phyloP scores from a whole-genome alignment of 2,113 vertebrate species.

The Sturnus vulgaris region DNA sequence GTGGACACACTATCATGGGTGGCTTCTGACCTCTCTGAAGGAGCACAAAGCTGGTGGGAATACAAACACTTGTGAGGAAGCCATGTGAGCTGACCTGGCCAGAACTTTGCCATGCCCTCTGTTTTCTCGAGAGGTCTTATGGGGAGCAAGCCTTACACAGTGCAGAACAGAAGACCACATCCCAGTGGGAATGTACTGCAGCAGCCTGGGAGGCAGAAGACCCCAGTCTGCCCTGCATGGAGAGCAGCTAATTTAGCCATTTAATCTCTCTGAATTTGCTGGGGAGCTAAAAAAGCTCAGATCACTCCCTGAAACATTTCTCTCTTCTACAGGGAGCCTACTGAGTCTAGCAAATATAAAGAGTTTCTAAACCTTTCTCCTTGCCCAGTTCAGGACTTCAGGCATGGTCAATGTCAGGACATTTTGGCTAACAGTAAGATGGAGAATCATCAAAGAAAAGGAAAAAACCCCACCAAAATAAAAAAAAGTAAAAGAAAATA shows the following conservation, averaged over 20 bases:
- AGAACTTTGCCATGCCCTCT: not conserved
- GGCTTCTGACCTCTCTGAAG: not conserved
- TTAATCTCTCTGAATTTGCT: not conserved
- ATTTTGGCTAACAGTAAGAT: not conserved
- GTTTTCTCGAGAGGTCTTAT: not conserved
- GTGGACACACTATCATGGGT: not conserved
- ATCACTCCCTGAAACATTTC: not conserved
- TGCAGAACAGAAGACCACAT: rapidly evolving
- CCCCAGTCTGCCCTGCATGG: not conserved
- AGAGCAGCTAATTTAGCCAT: not conserved
- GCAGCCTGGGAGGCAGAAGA: not conserved
- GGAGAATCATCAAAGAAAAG: not conserved
- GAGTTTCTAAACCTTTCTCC: not conserved
- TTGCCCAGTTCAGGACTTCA: not conserved
- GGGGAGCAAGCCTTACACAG: not conserved
- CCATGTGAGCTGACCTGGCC: not conserved
- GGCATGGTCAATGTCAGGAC: not conserved
- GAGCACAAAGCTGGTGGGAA: not conserved
- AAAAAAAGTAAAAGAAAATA: not conserved
- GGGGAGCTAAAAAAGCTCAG: not conserved
- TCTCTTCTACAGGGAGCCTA: not conserved
- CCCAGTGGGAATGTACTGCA: not conserved
- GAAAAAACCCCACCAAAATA: rapidly evolving
- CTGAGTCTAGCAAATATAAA: not conserved
- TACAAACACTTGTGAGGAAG: not conserved